Conservation (phyloP, 2,888 invertebrate genomes). For the Cerastis rubricosa region DNA sequence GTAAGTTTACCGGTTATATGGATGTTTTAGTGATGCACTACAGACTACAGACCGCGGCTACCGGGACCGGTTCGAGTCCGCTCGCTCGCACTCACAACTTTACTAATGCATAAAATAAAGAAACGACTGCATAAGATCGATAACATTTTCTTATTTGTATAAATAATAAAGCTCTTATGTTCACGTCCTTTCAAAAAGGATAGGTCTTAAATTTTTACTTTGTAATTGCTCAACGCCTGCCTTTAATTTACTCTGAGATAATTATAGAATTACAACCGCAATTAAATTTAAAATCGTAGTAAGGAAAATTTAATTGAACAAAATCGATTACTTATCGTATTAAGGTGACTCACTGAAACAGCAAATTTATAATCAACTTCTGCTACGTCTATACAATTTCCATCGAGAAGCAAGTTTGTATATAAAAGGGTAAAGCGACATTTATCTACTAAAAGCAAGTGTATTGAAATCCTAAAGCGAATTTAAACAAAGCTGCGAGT, state of each 20-base stretch:
- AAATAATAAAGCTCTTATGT: neutral
- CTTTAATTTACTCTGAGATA: constrained; percentile 9
- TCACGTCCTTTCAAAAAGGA: neutral
- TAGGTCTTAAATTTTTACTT: neutral
- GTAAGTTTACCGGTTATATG: constrained; percentile 80
- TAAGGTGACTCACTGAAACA: constrained; percentile 11
- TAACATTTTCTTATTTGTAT: constrained; percentile 23
- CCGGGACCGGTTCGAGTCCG: constrained; percentile 81
- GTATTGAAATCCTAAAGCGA: constrained; percentile 33
- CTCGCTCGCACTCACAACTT: constrained; percentile 66
- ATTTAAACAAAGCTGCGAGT: constrained; percentile 33
- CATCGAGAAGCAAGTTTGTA: neutral
- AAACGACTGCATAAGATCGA: constrained; percentile 43
- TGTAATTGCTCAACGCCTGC: constrained; percentile 11
- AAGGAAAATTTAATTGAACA: constrained; percentile 8
- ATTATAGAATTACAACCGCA: constrained; percentile 22
- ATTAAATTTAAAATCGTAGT: constrained; percentile 15
- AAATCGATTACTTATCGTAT: constrained; percentile 22
- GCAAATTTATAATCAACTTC: constrained; percentile 26
- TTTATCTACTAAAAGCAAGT: constrained; percentile 26
- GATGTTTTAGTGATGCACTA: constrained; percentile 75
- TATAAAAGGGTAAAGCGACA: constrained; percentile 8
- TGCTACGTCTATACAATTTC: neutral
- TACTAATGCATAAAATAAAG: constrained; percentile 70
- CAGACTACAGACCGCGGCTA: constrained; percentile 59